Evolutionary conservation across 2,888 invertebrate genomes (phyloP), one percentile per base, ranked within the genome.

Genomic region (Byasa hedistus): DNA sequence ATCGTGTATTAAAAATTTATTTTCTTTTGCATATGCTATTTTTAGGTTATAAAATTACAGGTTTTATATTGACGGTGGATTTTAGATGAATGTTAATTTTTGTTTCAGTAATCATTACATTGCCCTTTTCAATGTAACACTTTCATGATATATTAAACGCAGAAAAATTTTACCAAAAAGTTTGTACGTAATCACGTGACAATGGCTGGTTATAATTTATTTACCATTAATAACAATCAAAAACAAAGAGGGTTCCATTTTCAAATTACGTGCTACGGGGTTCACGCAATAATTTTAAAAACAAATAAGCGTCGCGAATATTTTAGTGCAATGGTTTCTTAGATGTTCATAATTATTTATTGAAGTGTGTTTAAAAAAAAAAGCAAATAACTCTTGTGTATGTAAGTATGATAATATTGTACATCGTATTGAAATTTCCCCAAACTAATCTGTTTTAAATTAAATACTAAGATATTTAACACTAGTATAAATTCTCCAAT

Each of bases 1-100:
- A 58, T 58, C 39, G 36, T 36, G 22, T 10, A 58, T 58, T 58
- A 58, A 22, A 15, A 57, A 57, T 57, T 57, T 57, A 57, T 54
- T 23, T 15, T 54, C 52, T 15, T 54, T 3, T 19, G 7, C 52
- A 10, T 8, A 0, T 21, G 21, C 52, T 21, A 22, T 12, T 54
- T 44, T 54, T 15, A 54, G 52, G n/a, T 3, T 22, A 23, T 22
- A 54, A 19, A 48, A n/a, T 5, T 39, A 39, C 15, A 12, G 15
- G 39, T 39, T 15, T 2, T 15, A 15, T 12, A 15, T 39, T 39
- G 15, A 39, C 39, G 39, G 10, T 36, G 15, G 39, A 39, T 15
- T 39, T 12, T 15, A 39, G 39, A 39, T 1, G 15, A 27, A 39
- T 39, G 3, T 39, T 39, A 15, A 12, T 39, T 2, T 39, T 39